Evolutionary conservation across 2,113 vertebrate genomes (phyloP).

Genomic region (Neolamprologus ventralis): DNA sequence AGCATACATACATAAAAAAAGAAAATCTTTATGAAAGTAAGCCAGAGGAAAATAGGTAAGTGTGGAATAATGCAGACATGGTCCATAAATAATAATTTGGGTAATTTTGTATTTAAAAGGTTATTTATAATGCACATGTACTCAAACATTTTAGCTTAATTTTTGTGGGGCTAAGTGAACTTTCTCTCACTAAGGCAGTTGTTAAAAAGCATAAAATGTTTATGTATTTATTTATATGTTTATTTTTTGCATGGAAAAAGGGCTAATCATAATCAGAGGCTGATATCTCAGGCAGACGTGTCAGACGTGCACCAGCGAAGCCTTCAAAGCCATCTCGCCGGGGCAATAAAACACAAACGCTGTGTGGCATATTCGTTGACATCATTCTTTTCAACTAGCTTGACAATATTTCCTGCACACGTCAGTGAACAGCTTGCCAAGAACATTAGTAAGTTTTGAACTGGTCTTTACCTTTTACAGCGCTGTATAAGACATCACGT

Average conservation of each 20-base stretch:
- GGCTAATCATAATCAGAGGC: background rate
- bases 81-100: background rate
- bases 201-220: background rate
- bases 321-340: background rate
- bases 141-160: background rate
- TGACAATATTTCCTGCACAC: slow-evolving; percentile 43
- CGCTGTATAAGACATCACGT: background rate
- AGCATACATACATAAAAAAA: background rate
- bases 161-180: background rate
- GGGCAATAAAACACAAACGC: slow-evolving; percentile 19
- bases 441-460: slow-evolving; percentile 37
- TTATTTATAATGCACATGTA: background rate
- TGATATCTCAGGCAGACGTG: background rate
- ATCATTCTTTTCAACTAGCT: slow-evolving; percentile 36
- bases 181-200: background rate
- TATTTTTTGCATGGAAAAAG: background rate
- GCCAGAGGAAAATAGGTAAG: background rate
- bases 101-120: background rate
- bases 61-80: background rate
- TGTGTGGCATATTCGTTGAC: slow-evolving; percentile 40
- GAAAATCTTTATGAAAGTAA: background rate
- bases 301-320: background rate
- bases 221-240: background rate
- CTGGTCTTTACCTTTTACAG: slow-evolving; percentile 38
- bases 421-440: slow-evolving; percentile 37